phyloP scores from a whole-genome alignment of 2,888 invertebrate genomes.

The Drosophila mettleri region DNA sequence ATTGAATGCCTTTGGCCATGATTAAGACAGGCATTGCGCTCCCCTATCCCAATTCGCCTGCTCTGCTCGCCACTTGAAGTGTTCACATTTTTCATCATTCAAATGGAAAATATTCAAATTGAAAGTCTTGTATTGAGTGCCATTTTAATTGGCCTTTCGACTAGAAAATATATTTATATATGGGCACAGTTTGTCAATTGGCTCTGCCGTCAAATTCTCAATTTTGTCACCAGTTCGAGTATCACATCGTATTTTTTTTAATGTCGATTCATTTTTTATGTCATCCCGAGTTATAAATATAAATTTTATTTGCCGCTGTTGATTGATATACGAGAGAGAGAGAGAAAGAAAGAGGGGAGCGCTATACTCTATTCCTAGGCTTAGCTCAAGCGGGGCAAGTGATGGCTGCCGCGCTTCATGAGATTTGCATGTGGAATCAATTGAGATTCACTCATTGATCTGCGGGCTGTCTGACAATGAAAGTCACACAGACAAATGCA shows the following conservation, averaged over 20 bases:
- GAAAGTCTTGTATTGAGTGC: slow-evolving; percentile 25
- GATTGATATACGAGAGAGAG: slow-evolving; percentile 64
- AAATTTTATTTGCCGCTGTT: slow-evolving; percentile 56
- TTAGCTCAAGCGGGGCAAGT: slow-evolving; percentile 44
- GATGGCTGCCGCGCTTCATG: slow-evolving; percentile 26
- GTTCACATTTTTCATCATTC: slow-evolving; percentile 65
- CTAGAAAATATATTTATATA: slow-evolving; percentile 20
- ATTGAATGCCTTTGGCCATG: slow-evolving; percentile 62
- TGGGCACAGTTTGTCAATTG: slow-evolving; percentile 38
- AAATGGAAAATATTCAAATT: slow-evolving; percentile 55
- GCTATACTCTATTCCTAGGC: slow-evolving; percentile 6
- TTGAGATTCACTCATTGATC: slow-evolving; percentile 46
- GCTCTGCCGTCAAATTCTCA: slow-evolving; percentile 30
- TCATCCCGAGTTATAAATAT: slow-evolving; percentile 64
- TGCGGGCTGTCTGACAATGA: slow-evolving; percentile 35
- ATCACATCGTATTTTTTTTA: slow-evolving; percentile 36
- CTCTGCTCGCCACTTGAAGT: slow-evolving; percentile 40
- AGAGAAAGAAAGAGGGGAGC: not conserved
- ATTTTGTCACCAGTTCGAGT: slow-evolving; percentile 53
- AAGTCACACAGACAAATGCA: slow-evolving; percentile 28
- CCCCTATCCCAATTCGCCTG: not conserved
- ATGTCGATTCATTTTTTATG: slow-evolving; percentile 59
- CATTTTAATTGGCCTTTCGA: slow-evolving; percentile 23
- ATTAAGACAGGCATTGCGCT: slow-evolving; percentile 56
- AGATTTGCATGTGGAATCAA: slow-evolving; percentile 59